Conservation (phyloP, 2,113 vertebrate genomes). For the Dicaeum eximium region DNA sequence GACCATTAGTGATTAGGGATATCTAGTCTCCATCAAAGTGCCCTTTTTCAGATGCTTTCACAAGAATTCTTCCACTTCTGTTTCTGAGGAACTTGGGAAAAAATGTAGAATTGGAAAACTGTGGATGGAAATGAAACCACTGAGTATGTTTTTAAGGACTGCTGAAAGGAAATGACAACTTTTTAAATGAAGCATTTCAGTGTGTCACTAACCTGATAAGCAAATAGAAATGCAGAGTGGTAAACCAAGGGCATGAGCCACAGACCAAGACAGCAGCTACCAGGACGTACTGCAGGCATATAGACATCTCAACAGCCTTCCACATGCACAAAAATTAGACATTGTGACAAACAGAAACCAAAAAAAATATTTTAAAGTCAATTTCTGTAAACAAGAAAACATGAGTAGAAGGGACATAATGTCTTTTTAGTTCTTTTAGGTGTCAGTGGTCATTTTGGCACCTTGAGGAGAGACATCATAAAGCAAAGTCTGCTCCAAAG, state of each 20-base stretch:
- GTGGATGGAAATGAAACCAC: neutral
- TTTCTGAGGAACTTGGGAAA: neutral
- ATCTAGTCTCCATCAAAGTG: neutral
- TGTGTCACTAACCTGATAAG: neutral
- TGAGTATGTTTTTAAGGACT: neutral
- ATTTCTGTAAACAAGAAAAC: neutral
- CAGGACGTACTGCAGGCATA: neutral
- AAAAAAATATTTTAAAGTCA: neutral
- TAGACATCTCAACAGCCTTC: neutral
- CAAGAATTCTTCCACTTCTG: neutral
- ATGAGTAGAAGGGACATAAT: neutral
- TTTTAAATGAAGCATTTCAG: neutral
- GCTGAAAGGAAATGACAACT: neutral
- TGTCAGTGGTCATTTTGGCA: neutral
- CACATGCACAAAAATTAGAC: neutral
- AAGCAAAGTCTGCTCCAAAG: neutral
- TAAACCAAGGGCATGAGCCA: neutral
- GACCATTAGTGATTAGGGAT: neutral
- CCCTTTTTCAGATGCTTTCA: neutral
- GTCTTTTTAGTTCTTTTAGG: neutral
- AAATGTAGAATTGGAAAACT: neutral
- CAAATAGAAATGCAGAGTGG: neutral
- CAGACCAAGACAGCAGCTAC: neutral
- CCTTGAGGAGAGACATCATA: neutral
- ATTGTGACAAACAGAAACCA: neutral